Conservation (phyloP, 2,113 vertebrate genomes). For the Parus major region DNA sequence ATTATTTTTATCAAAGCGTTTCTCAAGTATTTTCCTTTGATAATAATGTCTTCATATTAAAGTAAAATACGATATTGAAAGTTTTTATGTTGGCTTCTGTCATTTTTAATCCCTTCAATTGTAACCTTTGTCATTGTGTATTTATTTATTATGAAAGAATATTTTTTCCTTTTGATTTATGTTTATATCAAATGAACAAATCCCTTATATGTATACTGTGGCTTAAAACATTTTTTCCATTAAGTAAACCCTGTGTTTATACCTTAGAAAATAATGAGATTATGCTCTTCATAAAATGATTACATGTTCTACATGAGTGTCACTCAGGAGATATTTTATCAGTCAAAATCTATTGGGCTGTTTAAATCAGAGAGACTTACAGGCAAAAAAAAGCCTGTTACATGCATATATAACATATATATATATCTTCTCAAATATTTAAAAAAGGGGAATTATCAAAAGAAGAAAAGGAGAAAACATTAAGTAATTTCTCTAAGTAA, state of each 20-base stretch:
- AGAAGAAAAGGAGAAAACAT: background rate
- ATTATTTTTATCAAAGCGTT: conserved; percentile 90
- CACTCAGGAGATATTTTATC: conserved; percentile 50
- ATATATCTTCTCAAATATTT: background rate
- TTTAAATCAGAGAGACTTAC: conserved; percentile 37
- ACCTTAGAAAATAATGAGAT: conserved; percentile 61
- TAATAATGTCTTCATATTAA: conserved; percentile 85
- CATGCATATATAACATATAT: background rate
- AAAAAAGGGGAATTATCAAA: background rate
- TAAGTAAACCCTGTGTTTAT: conserved; percentile 56
- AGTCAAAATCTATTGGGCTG: conserved; percentile 35
- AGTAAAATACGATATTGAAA: conserved; percentile 78
- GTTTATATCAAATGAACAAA: conserved; percentile 65
- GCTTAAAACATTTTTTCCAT: conserved; percentile 60
- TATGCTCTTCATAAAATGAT: conserved; percentile 52
- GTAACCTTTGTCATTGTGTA: conserved; percentile 72
- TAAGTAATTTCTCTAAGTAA: conserved; percentile 12
- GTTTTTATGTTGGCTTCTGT: conserved; percentile 80
- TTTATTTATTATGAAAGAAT: conserved; percentile 71
- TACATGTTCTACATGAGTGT: conserved; percentile 37
- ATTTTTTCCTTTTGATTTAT: conserved; percentile 69
- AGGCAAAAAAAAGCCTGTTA: conserved; percentile 15
- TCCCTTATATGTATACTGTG: conserved; percentile 38
- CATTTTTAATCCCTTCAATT: conserved; percentile 76
- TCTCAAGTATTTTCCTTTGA: conserved; percentile 83